Conservation (phyloP, 2,797 vertebrate genomes). For the Carduelis carduelis region DNA sequence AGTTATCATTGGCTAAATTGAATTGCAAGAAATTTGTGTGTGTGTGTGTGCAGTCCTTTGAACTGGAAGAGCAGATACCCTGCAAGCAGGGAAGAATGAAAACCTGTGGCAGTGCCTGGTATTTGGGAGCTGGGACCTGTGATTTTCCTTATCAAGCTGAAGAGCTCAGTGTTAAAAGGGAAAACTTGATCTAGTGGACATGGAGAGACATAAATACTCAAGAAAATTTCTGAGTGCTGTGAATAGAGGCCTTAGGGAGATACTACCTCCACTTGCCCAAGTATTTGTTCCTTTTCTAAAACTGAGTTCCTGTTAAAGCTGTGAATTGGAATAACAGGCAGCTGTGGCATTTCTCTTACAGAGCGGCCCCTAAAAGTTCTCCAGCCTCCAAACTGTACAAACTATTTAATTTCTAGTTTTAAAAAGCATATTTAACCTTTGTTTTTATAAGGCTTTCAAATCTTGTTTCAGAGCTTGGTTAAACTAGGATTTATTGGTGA, state of each 20-base stretch:
- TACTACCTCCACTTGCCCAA: not conserved
- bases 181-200: not conserved
- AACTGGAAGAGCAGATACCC: not conserved
- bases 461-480: not conserved
- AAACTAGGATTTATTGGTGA: not conserved
- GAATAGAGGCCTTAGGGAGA: not conserved
- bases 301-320: not conserved
- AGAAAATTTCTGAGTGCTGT: not conserved
- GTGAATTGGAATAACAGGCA: not conserved
- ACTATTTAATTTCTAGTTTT: not conserved
- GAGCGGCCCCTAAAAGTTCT: not conserved
- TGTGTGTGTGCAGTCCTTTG: not conserved
- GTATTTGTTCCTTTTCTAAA: not conserved
- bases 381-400: not conserved
- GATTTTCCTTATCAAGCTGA: not conserved
- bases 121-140: not conserved
- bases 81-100: not conserved
- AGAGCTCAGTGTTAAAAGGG: not conserved
- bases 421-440: not conserved
- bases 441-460: not conserved
- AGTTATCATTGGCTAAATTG: not conserved
- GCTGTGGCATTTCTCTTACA: not conserved
- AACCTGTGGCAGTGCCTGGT: not conserved
- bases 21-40: not conserved
- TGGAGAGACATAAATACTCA: not conserved